Conservation (phyloP, 2,797 vertebrate species). For the Orientallactaga sibirica region DNA sequence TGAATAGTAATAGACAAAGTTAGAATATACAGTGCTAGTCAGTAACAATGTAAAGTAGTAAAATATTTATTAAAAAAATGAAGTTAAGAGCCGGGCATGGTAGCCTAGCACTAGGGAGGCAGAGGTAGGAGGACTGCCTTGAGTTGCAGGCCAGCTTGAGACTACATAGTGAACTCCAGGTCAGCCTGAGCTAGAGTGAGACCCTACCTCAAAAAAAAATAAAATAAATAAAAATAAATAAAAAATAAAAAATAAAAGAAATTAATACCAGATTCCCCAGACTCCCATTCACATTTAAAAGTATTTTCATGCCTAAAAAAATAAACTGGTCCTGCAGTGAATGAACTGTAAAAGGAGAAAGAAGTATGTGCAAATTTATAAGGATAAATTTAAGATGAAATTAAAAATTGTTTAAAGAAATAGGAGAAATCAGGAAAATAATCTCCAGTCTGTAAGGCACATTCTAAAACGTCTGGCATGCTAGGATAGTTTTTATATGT, state of each 20-base stretch:
- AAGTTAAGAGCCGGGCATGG: background rate
- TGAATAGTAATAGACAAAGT: background rate
- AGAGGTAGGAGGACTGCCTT: too few relatives aligned
- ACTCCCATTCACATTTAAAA: constrained; percentile 2
- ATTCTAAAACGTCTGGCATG: background rate
- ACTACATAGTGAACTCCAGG: too few relatives aligned
- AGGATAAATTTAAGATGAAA: background rate
- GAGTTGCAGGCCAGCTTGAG: too few relatives aligned
- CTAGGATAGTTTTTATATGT: background rate
- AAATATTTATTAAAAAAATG: constrained; percentile 29
- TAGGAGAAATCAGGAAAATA: background rate
- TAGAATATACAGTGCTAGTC: background rate
- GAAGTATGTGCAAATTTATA: background rate
- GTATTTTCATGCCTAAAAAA: constrained; percentile 25
- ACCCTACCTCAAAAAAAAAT: too few relatives aligned
- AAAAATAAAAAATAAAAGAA: background rate
- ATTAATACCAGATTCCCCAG: constrained; percentile 17
- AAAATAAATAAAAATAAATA: too few relatives aligned
- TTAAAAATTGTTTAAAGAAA: background rate
- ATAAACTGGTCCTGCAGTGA: constrained; percentile 33
- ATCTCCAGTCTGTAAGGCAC: background rate
- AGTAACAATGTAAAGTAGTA: background rate
- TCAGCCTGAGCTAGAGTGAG: too few relatives aligned
- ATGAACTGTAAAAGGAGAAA: background rate
- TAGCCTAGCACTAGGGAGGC: too few relatives aligned